Percentiles rank a stretch among this genome's conserved stretches.
phyloP scores from a whole-genome alignment of 2,113 vertebrate species.

The Oncorhynchus nerka region DNA sequence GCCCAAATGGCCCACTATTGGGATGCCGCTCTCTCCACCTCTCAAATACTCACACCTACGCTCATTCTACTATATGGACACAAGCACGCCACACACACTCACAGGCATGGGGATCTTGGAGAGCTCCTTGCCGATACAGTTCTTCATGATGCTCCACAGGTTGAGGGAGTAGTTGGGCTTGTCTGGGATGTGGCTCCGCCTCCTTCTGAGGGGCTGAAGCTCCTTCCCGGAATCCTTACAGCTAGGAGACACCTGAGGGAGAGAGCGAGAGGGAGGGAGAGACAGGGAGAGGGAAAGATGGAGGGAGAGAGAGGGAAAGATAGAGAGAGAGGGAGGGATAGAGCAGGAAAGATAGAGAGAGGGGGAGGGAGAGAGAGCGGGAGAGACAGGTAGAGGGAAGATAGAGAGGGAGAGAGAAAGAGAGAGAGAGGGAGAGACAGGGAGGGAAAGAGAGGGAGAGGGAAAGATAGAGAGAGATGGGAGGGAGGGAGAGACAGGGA shows the following conservation, averaged over 20 bases:
- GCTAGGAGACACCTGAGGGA: slow-evolving; percentile 66
- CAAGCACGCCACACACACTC: slow-evolving; percentile 26
- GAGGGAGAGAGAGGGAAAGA: too few relatives aligned
- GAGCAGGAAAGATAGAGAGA: not conserved
- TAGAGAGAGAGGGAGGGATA: fast-evolving
- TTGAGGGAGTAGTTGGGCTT: slow-evolving; percentile 99
- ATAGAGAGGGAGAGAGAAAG: too few relatives aligned
- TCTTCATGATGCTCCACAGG: slow-evolving; percentile 99
- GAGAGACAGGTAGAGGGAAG: not conserved
- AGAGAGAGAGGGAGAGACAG: too few relatives aligned
- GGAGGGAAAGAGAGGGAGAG: not conserved
- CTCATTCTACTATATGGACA: too few relatives aligned
- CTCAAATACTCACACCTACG: too few relatives aligned
- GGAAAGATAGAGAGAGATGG: not conserved
- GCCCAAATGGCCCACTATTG: too few relatives aligned
- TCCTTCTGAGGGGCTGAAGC: slow-evolving; percentile 74
- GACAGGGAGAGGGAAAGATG: too few relatives aligned
- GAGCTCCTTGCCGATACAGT: slow-evolving; percentile 97
- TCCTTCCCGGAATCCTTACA: slow-evolving; percentile 76
- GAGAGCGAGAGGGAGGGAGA: not conserved
- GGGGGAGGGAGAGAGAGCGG: too few relatives aligned
- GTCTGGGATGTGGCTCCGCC: slow-evolving; percentile 85
- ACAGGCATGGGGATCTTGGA: slow-evolving; percentile 99
- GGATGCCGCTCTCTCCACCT: too few relatives aligned
- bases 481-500: not conserved